Conservation (phyloP, 2,797 vertebrate species). For the Protosalanx chinensis region DNA sequence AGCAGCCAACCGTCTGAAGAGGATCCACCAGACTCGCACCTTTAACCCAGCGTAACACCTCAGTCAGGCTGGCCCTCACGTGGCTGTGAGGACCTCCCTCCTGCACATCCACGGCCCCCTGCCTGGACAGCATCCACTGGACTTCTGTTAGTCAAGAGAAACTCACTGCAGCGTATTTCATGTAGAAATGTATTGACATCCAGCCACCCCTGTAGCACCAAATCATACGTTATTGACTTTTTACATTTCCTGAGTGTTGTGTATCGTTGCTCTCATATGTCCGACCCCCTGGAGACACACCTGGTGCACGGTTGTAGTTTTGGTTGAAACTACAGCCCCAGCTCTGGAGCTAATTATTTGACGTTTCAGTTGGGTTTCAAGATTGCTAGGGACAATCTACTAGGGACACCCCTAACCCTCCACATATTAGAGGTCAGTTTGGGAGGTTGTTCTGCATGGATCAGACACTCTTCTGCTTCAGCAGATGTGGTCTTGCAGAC, state of each 20-base stretch:
- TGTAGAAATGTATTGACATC: neutral
- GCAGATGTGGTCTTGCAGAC: no score
- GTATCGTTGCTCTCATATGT: no score
- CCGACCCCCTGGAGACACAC: no score
- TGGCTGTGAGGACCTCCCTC: neutral
- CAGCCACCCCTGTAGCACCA: neutral
- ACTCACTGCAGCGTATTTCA: neutral
- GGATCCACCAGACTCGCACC: slow-evolving; percentile 63
- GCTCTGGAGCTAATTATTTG: no score
- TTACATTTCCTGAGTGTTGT: no score
- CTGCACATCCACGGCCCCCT: neutral
- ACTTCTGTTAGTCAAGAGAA: neutral
- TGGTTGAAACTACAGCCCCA: neutral
- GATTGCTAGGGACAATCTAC: no score
- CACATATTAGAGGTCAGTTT: no score
- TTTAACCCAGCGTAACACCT: slow-evolving; percentile 29
- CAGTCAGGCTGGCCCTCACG: neutral
- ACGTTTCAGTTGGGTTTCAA: no score
- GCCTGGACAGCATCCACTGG: neutral
- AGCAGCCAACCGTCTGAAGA: slow-evolving; percentile 83
- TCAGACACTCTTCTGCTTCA: no score
- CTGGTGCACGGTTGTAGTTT: no score
- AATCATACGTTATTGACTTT: neutral
- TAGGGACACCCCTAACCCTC: no score
- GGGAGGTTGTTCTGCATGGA: no score